Evolutionary conservation across 2,113 vertebrate species (phyloP), one percentile per base, ranked within the genome.

Genomic region (Malurus elegans): DNA sequence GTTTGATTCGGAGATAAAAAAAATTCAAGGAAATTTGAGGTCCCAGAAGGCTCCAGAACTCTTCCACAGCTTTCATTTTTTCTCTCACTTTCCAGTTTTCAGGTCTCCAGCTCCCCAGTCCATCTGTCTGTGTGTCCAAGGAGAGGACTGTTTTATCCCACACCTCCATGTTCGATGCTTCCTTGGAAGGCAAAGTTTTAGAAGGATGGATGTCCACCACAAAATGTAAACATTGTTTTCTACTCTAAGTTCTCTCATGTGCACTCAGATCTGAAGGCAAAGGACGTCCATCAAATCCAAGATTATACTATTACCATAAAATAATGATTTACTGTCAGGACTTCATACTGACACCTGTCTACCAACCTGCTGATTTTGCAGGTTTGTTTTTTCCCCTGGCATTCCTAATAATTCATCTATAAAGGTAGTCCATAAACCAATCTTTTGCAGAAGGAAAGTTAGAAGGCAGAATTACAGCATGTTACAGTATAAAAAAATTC

Each of bases 401-500:
- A 60, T 6, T 90, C 12, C n/a, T 78, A 76, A 64, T 58, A 93
- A 44, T 64, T 94, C 58, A 72, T 85, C 61, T 90, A n/a, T 67
- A 86, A 88, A 83, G 54, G 79, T 79, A 88, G 50, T 58, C 64
- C 51, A 83, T 83, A 86, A 94, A 71, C 42, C 28, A 80, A 31
- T 47, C 54, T 38, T 36, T 40, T 26, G 40, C 72, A 88, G 79
- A 73, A 92, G 69, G 51, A 80, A 95, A 83, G 48, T 87, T 91
- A 82, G 47, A 82, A 93, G 60, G 48, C 53, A 92, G 92, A 96
- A 95, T 95, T 95, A 95, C 66, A 91, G 62, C 0, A 69, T 96
- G 95, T 86, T 94, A 92, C 19, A 42, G 40, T 80, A 86, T 20
- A 88, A 96, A 96, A 96, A 96, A 92, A n/a, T 3, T 0, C 26